These are phyloP conservation scores for Listrodromus nycthemerus DNA, from an alignment of 2,888 invertebrate genomes.

Conservation along the genomic window DNA sequence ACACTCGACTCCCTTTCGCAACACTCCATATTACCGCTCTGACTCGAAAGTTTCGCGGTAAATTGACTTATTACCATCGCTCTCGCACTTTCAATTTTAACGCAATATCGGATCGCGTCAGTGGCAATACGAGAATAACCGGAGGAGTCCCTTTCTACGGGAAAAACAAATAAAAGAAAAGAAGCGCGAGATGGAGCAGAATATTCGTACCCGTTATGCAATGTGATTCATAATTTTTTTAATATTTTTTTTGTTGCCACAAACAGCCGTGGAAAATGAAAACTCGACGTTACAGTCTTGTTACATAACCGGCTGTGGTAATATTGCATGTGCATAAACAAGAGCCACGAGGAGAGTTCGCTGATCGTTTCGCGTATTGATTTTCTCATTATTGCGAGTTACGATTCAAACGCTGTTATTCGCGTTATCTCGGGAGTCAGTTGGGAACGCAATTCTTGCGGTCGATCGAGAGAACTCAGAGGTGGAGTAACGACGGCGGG, in stretches of 20 bases:
- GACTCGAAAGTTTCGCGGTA: conserved; percentile 54
- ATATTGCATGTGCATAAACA: conserved; percentile 12
- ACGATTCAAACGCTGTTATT: conserved; percentile 60
- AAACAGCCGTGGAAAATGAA: conserved; percentile 24
- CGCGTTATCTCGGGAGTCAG: conserved; percentile 49
- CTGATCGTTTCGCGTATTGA: conserved; percentile 65
- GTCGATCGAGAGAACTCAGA: conserved; percentile 49
- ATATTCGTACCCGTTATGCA: conserved; percentile 27
- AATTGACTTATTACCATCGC: conserved; percentile 40
- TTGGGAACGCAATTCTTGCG: conserved; percentile 50
- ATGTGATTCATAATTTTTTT: not conserved
- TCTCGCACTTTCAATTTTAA: conserved; percentile 58
- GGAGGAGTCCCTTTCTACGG: conserved; percentile 13
- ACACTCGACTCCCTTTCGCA: conserved; percentile 41
- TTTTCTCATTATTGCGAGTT: conserved; percentile 64
- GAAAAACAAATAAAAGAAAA: not conserved
- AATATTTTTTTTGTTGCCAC: conserved; percentile 5
- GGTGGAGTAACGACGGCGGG: conserved; percentile 29
- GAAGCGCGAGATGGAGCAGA: not conserved
- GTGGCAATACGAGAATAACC: conserved; percentile 32
- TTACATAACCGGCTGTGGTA: conserved; percentile 22
- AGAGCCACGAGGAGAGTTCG: conserved; percentile 22
- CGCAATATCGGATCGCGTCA: conserved; percentile 38
- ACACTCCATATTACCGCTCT: not conserved
- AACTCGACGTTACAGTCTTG: conserved; percentile 5